Evolutionary conservation across 2,888 invertebrate genomes (phyloP).

Genomic region (Drosophila siamana): DNA sequence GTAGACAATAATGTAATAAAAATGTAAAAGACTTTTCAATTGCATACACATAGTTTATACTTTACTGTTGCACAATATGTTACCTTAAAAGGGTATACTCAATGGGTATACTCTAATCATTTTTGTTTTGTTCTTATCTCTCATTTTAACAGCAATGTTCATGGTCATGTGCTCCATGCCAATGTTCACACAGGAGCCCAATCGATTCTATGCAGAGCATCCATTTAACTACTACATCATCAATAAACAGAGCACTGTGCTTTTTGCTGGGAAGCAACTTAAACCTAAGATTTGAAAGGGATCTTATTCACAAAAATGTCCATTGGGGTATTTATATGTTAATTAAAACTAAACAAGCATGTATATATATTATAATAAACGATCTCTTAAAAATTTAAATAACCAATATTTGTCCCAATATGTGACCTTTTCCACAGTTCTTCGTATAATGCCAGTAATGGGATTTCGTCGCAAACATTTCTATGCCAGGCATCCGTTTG

Average conservation of each 20-base stretch:
- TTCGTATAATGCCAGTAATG: conserved; percentile 1
- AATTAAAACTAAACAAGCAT: not conserved
- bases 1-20: no score
- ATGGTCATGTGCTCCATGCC: conserved; percentile 41
- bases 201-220: conserved; percentile 59
- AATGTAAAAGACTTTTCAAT: no score
- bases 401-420: not conserved
- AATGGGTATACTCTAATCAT: conserved; percentile 16
- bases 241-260: conserved; percentile 35
- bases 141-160: conserved; percentile 45
- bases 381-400: not conserved
- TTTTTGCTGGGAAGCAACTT: conserved; percentile 58
- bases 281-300: conserved; percentile 18
- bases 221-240: conserved; percentile 64
- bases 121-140: conserved; percentile 35
- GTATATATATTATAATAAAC: not conserved
- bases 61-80: not conserved
- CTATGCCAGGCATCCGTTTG: conserved; percentile 62
- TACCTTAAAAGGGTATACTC: not conserved
- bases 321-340: conserved; percentile 14
- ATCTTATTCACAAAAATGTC: conserved; percentile 9
- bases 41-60: no score
- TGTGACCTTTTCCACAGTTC: not conserved
- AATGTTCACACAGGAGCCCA: conserved; percentile 48
- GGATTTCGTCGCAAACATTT: not conserved